phyloP scores from a whole-genome alignment of 1,140 invertebrate genomes.

The Trichonephila inaurata region DNA sequence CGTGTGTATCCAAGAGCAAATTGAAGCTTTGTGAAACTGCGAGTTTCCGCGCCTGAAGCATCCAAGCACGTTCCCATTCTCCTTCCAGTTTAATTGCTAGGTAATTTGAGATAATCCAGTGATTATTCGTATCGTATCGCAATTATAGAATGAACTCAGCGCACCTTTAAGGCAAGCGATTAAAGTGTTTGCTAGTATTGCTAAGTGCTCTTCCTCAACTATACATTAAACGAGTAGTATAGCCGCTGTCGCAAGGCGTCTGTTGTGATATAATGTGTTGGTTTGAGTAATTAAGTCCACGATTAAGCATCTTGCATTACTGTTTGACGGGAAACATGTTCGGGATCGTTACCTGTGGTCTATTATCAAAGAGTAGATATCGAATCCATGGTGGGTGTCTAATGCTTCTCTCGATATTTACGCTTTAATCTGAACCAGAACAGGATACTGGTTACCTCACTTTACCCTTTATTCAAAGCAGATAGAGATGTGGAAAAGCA shows the following conservation, averaged over 20 bases:
- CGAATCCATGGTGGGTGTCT: not conserved
- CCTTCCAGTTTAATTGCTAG: conserved; percentile 23
- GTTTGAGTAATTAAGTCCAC: conserved; percentile 61
- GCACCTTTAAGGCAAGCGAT: conserved; percentile 31
- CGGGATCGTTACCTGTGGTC: conserved; percentile 51
- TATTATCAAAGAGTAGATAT: conserved; percentile 23
- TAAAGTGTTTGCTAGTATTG: conserved; percentile 31
- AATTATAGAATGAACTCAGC: conserved; percentile 40
- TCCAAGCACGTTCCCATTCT: conserved; percentile 9
- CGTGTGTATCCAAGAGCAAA: conserved; percentile 10
- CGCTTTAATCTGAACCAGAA: conserved; percentile 30
- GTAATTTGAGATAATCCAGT: conserved; percentile 51
- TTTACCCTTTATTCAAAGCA: not conserved
- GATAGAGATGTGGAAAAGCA: not conserved
- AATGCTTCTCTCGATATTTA: conserved; percentile 10
- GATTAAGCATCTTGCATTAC: conserved; percentile 54
- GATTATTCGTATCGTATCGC: conserved; percentile 41
- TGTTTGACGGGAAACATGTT: conserved; percentile 22
- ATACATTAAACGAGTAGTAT: conserved; percentile 7
- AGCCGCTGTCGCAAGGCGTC: not conserved
- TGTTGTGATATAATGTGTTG: conserved; percentile 27
- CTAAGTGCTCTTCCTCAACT: conserved; percentile 23
- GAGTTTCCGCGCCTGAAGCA: not conserved
- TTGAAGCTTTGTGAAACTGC: conserved; percentile 7
- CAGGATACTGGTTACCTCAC: not conserved